A percentile compares a stretch with the other conserved stretches of the same genome.
Conservation (phyloP, 2,888 invertebrate species). For the Aleiodes testaceus region DNA sequence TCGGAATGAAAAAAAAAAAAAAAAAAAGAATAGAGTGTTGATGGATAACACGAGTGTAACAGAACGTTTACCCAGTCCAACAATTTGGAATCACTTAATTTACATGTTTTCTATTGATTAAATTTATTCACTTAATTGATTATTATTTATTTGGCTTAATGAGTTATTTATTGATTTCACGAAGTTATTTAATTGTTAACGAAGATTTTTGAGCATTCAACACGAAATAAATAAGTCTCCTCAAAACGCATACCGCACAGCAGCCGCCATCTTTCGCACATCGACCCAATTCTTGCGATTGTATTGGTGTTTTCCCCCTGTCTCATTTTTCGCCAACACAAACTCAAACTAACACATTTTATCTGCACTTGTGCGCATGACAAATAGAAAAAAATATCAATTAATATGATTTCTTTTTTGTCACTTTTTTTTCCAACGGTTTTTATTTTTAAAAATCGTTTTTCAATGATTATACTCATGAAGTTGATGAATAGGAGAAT, state of each 20-base stretch:
- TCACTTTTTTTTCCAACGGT: background rate
- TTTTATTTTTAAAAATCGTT: background rate
- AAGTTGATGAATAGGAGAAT: background rate
- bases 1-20: background rate
- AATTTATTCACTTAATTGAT: no score
- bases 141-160: no score
- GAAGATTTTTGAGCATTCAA: background rate
- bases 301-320: slow-evolving; percentile 7
- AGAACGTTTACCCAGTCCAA: no score
- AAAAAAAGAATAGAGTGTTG: background rate
- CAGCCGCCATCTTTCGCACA: slow-evolving; percentile 69
- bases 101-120: no score
- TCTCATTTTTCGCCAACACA: no score
- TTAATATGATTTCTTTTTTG: background rate
- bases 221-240: slow-evolving; percentile 13
- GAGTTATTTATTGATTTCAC: no score
- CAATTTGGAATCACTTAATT: no score
- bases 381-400: background rate
- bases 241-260: slow-evolving; percentile 42
- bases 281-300: slow-evolving; percentile 66
- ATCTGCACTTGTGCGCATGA: slow-evolving; percentile 13
- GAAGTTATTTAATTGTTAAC: background rate
- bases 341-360: no score
- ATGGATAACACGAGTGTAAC: slow-evolving; percentile 1
- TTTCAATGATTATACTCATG: background rate